These are phyloP conservation scores for Axinella damicornis DNA, from an alignment of 37 sponge, comb jelly and placozoan genomes.

Conservation along the genomic window DNA sequence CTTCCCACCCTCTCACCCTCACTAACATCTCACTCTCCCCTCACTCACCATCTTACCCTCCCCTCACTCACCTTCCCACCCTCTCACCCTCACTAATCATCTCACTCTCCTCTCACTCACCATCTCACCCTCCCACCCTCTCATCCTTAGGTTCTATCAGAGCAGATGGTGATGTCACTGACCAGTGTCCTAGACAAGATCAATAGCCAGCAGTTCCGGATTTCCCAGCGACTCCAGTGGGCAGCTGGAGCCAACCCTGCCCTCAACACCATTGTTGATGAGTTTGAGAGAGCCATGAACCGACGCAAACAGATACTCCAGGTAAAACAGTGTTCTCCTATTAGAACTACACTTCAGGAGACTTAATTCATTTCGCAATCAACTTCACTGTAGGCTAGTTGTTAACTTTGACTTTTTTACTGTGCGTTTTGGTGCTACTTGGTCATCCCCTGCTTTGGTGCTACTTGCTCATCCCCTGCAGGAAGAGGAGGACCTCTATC, in stretches of 20 bases:
- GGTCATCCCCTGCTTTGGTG: no score
- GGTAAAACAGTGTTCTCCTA: slow-evolving; percentile 18
- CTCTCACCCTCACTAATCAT: no score
- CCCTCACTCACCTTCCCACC: no score
- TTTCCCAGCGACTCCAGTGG: slow-evolving; percentile 96
- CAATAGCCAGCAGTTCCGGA: slow-evolving; percentile 80
- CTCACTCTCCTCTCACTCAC: neutral
- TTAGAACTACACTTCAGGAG: no score
- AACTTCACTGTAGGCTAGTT: no score
- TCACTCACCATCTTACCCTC: no score
- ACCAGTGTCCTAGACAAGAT: slow-evolving; percentile 75
- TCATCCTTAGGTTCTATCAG: slow-evolving; percentile 72
- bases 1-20: no score
- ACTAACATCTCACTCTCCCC: no score
- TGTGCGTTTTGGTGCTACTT: no score
- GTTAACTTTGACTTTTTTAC: no score
- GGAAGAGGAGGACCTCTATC: slow-evolving; percentile 75
- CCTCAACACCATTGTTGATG: slow-evolving; percentile 79
- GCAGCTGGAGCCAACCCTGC: slow-evolving; percentile 95
- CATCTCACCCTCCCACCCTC: no score
- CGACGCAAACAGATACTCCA: slow-evolving; percentile 62
- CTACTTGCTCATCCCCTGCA: neutral
- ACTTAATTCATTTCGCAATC: no score
- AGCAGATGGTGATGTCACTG: slow-evolving; percentile 62
- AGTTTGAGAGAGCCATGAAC: slow-evolving; percentile 79